Evolutionary conservation across 2,113 vertebrate genomes (phyloP), one percentile per base, ranked within the genome.

Genomic region (Corynorhinus townsendii): DNA sequence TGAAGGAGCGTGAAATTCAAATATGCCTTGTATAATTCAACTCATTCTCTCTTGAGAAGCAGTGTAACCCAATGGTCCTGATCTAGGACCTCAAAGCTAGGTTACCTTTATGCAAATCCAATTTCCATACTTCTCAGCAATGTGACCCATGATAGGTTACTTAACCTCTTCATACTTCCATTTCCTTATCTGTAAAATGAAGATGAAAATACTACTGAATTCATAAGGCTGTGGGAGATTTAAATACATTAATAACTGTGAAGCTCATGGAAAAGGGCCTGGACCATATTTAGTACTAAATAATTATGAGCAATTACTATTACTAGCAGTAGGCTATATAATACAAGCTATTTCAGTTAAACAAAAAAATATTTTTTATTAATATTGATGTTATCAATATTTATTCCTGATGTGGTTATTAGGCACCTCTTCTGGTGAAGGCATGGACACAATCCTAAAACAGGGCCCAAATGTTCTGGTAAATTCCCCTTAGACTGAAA

Each of bases 171-270:
- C 17, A 22, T 22, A 11, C 19, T 40, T 85, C 7, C 24, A 35
- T 85, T 95, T 89, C 43, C 66, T 93, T 24, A 47, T 81, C 66
- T 93, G 49, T 82, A 87, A 93, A 82, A 54, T 33, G 28, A 54
- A 89, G 26, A 80, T 64, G 19, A 47, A 49, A 69, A 80, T 17
- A 52, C 3, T 16, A 59, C 33, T 33, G 26, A 76, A 66, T 40
- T 91, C 5, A 33, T 30, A 75, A 15, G 3, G 38, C 19, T 89
- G 0, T 77, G 66, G 28, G 30, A 91, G 11, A 52, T 66, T 95
- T 45, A 80, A 89, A 72, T 40, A 30, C 11, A 56, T 68, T 49
- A 83, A 24, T 71, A 86, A 68, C 20, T 66, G 1, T 43, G 71
- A 91, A 90, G 1, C 38, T 75, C 9, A 20, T 35, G 76, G 54